Percentiles rank a stretch among this genome's conserved stretches.
Conservation (phyloP, 2,797 vertebrate species). For the Platyrinchus mystaceus region DNA sequence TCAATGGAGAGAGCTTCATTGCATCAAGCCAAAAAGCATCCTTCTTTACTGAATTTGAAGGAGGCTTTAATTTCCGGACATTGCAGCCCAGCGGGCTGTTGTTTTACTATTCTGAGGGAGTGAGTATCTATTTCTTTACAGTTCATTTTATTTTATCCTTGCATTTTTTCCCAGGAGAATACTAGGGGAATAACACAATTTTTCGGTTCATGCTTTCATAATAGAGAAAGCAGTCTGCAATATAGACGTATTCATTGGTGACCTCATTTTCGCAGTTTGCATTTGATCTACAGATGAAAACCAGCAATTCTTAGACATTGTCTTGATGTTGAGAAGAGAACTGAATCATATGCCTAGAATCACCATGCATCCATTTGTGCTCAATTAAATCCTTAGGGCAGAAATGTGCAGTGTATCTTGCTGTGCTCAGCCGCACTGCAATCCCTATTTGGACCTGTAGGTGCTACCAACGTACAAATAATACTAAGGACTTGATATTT, state of each 20-base stretch:
- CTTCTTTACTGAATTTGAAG: constrained; percentile 88
- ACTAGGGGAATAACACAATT: background rate
- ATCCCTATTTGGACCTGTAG: background rate
- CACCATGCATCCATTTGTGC: background rate
- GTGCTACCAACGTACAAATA: constrained; percentile 20
- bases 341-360: background rate
- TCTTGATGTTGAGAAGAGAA: background rate
- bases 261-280: background rate
- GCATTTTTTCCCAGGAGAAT: background rate
- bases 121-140: constrained; percentile 64
- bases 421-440: background rate
- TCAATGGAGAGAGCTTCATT: constrained; percentile 89
- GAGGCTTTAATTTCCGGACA: constrained; percentile 92
- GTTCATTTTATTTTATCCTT: background rate
- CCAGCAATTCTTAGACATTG: background rate
- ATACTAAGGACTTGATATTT: background rate
- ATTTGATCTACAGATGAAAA: background rate
- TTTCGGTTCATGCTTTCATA: background rate
- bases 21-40: constrained; percentile 87
- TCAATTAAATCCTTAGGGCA: background rate
- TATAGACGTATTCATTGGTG: background rate
- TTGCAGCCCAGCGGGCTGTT: constrained; percentile 87
- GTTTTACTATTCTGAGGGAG: constrained; percentile 88
- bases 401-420: background rate
- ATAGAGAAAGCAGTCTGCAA: background rate